Evolutionary conservation across 2,113 vertebrate genomes (phyloP), one percentile per base, ranked within the genome.

Genomic region (Canis aureus): DNA sequence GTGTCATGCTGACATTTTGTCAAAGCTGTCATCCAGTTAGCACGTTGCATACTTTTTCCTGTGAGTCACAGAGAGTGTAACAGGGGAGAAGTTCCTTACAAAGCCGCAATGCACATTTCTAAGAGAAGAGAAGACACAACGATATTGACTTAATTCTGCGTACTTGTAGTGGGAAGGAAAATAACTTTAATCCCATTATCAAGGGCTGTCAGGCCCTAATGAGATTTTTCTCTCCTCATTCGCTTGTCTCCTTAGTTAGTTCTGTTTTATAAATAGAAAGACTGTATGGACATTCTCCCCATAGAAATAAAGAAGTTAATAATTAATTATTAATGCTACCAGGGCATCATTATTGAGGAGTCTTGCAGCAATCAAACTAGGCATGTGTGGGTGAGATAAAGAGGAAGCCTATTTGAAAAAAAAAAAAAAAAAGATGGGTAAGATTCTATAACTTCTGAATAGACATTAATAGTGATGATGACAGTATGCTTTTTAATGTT

Each of bases 231-330:
- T 94, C 73, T 76, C 49, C 60, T 73, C 20, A 0, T 87, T 90
- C 80, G 80, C 59, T 88, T 49, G 11, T 78, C 20, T 38, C 35
- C 49, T 88, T 91, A 81, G 16, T 86, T 38, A 80, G 5, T 84
- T 92, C 89, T 91, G 59, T 76, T 91, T 90, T 94, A 93, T 95
- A 95, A 97, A 93, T 92, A 96, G 94, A 83, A 85, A 62, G 49
- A 19, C 49, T 55, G 19, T 35, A 20, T 57, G 55, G 96, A 76
- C 71, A 71, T 76, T 93, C 38, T 96, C 91, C 85, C 59, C 20
- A 43, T 7, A 93, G 91, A 88, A 93, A 91, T 59, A 85, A 78
- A 11, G 80, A 89, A 49, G 57, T 55, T 93, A 92, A n/a, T 92
- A 60, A 88, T 95, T 97, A 97, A 94, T 93, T 89, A 94, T 91